Evolutionary conservation across 2,113 vertebrate species (phyloP).

Genomic region (Lichenostomus cassidix): DNA sequence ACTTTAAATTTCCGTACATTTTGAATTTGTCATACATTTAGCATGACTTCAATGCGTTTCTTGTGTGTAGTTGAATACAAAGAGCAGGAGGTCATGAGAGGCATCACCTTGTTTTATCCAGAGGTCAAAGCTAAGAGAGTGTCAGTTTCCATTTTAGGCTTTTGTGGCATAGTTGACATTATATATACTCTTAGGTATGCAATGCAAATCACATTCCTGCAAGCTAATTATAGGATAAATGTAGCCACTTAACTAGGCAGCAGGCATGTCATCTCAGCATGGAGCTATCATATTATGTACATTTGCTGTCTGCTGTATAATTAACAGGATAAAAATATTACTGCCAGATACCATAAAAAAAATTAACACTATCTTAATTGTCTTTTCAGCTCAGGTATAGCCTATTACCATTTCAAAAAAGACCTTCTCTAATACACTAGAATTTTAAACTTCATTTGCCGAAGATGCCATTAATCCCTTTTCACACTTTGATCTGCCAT

Average conservation of each 20-base stretch:
- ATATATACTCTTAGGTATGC: conserved; percentile 67
- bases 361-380: conserved; percentile 85
- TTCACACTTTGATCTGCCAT: conserved; percentile 78
- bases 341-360: conserved; percentile 77
- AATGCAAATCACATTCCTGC: conserved; percentile 78
- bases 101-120: conserved; percentile 56
- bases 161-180: conserved; percentile 64
- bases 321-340: conserved; percentile 84
- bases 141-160: conserved; percentile 67
- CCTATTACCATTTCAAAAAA: conserved; percentile 82
- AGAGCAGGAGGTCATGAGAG: conserved; percentile 41
- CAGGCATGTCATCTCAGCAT: conserved; percentile 70
- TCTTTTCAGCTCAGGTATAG: conserved; percentile 81
- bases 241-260: conserved; percentile 78
- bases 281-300: conserved; percentile 75
- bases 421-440: conserved; percentile 67
- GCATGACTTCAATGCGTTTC: conserved; percentile 12
- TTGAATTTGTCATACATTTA: conserved; percentile 14
- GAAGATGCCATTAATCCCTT: conserved; percentile 75
- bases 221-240: conserved; percentile 86
- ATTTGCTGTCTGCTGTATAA: conserved; percentile 79
- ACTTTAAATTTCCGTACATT: conserved; percentile 9
- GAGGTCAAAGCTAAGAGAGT: conserved; percentile 67
- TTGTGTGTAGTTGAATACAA: conserved; percentile 39
- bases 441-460: conserved; percentile 73